Conservation (phyloP, 2,888 invertebrate genomes). For the Synergus japonicus region DNA sequence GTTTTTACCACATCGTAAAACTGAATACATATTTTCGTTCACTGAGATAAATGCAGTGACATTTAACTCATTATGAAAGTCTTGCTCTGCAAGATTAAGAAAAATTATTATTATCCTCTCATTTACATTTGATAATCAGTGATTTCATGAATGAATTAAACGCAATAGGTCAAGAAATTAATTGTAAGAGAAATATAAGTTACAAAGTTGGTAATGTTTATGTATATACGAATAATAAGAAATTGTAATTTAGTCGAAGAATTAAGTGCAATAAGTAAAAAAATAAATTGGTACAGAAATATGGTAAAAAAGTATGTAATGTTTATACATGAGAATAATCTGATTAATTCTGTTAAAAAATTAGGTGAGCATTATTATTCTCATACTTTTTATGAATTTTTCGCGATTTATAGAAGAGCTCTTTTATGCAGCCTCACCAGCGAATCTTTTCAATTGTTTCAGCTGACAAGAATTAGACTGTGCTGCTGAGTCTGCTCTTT, state of each 20-base stretch:
- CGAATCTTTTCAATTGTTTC: conserved; percentile 28
- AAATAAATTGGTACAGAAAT: too few relatives aligned
- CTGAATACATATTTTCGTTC: not conserved
- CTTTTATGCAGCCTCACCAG: not conserved
- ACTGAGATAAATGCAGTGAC: not conserved
- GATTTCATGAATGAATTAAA: too few relatives aligned
- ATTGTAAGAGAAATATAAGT: too few relatives aligned
- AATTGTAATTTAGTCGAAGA: too few relatives aligned
- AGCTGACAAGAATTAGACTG: not conserved
- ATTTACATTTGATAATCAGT: too few relatives aligned
- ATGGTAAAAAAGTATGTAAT: too few relatives aligned
- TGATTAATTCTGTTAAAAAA: not conserved
- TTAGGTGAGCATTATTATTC: not conserved
- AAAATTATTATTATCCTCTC: too few relatives aligned
- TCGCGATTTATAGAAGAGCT: not conserved
- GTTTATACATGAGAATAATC: too few relatives aligned
- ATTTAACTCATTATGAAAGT: not conserved
- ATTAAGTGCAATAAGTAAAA: too few relatives aligned
- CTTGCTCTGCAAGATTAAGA: not conserved
- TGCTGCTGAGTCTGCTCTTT: conserved; percentile 7
- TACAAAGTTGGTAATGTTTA: too few relatives aligned
- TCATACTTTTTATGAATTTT: not conserved
- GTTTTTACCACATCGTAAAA: not conserved
- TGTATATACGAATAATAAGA: too few relatives aligned
- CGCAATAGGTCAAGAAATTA: too few relatives aligned